These are phyloP conservation scores for Casuarius casuarius DNA, from an alignment of 2,113 vertebrate species.

Conservation along the genomic window DNA sequence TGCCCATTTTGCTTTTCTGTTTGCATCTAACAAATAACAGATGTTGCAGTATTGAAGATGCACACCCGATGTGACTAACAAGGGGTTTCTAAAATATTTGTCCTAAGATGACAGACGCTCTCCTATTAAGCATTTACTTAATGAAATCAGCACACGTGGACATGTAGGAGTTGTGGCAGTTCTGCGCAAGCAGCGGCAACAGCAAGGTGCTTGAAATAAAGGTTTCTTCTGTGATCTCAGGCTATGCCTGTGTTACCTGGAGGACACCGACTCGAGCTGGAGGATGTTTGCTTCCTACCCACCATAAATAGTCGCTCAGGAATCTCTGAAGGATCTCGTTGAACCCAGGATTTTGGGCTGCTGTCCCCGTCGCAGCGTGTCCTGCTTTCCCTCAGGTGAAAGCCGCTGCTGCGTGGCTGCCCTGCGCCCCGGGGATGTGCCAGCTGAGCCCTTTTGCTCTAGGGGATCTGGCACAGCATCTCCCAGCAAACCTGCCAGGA, in stretches of 20 bases:
- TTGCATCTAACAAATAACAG: slow-evolving; percentile 56
- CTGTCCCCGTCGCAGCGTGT: rapidly evolving
- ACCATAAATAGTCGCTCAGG: background rate
- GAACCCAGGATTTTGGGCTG: background rate
- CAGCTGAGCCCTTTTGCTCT: background rate
- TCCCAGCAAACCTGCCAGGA: slow-evolving; percentile 43
- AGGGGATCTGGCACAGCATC: slow-evolving; percentile 27
- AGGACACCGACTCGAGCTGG: background rate
- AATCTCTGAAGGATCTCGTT: background rate
- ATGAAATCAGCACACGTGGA: slow-evolving; percentile 18
- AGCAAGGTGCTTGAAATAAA: slow-evolving; percentile 6
- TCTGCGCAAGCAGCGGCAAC: background rate
- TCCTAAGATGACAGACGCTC: slow-evolving; percentile 25
- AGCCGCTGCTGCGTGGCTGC: background rate
- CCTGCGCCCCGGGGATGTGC: rapidly evolving
- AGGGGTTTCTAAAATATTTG: slow-evolving; percentile 53
- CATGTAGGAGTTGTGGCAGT: background rate
- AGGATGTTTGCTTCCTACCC: background rate
- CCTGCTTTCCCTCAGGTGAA: background rate
- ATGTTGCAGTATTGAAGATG: slow-evolving; percentile 11
- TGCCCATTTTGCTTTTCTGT: background rate
- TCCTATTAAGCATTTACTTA: slow-evolving; percentile 47
- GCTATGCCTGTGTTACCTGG: background rate
- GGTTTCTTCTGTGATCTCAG: background rate
- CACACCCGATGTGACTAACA: slow-evolving; percentile 44